A percentile compares a stretch with the other conserved stretches of the same genome.
Evolutionary conservation across 2,888 invertebrate genomes (phyloP).

Genomic region (Cyaniris semiargus): DNA sequence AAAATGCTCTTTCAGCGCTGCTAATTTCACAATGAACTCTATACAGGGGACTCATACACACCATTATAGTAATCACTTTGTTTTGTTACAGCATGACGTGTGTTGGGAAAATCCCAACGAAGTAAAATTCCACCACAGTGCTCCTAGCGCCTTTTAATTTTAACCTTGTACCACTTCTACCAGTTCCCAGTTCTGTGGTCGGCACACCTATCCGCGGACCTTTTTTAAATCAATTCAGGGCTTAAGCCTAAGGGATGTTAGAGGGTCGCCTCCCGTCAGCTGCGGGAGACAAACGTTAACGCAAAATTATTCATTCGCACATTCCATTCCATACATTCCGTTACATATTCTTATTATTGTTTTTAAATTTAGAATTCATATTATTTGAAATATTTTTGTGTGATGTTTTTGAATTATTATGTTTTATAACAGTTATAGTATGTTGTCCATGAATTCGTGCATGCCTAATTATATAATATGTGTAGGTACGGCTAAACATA

Average conservation of each 20-base stretch:
- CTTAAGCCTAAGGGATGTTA: conserved; percentile 55
- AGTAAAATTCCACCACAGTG: background rate
- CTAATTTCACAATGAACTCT: no score
- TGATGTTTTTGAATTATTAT: background rate
- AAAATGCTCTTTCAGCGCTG: no score
- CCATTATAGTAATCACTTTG: no score
- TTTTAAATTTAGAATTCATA: conserved; percentile 15
- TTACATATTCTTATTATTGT: conserved; percentile 13
- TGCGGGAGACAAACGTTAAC: conserved; percentile 57
- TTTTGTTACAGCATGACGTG: no score
- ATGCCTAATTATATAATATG: no score
- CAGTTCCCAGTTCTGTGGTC: conserved; percentile 37
- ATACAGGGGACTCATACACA: no score
- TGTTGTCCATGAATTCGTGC: no score
- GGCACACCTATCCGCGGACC: conserved; percentile 63
- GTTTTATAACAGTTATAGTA: no score
- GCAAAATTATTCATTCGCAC: conserved; percentile 43
- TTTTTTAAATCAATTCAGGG: conserved; percentile 67
- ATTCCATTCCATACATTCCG: conserved; percentile 13
- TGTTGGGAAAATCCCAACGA: no score
- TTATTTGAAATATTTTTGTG: background rate
- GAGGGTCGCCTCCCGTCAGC: conserved; percentile 71
- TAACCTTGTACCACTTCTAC: background rate
- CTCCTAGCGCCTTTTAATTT: background rate
- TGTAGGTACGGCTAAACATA: no score